A percentile compares a stretch with the other conserved stretches of the same genome.
Evolutionary conservation across 2,113 vertebrate genomes (phyloP).

Genomic region (Aleadryas rufinucha): DNA sequence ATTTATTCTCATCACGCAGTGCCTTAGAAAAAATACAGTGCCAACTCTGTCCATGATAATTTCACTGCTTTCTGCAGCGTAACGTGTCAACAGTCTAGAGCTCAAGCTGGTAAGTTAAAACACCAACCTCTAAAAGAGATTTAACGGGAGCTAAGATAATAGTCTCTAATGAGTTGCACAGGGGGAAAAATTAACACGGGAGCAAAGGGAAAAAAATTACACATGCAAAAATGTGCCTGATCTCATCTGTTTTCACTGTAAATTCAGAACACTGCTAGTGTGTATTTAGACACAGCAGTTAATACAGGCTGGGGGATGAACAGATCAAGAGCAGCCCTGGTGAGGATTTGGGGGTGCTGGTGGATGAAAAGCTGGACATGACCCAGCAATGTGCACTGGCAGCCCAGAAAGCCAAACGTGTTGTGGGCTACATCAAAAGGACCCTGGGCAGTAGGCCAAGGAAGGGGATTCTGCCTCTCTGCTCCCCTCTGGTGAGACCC

Average conservation of each 20-base stretch:
- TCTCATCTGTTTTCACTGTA: neutral
- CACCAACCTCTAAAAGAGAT: neutral
- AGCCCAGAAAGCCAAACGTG: neutral
- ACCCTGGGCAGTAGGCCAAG: neutral
- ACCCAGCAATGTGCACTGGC: neutral
- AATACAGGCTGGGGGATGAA: neutral
- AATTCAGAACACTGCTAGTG: neutral
- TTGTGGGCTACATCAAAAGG: neutral
- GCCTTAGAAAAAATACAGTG: neutral
- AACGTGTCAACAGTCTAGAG: neutral
- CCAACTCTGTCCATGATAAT: neutral
- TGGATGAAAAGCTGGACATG: neutral
- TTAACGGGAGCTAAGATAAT: neutral
- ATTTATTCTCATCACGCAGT: slow-evolving; percentile 29
- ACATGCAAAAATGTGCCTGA: neutral
- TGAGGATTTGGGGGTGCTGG: neutral
- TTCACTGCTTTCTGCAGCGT: neutral
- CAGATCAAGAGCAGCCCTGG: neutral
- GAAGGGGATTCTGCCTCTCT: neutral
- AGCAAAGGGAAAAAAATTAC: neutral
- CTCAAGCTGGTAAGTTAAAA: slow-evolving; percentile 21
- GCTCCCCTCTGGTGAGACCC: neutral
- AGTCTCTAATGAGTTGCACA: neutral
- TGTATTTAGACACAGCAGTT: neutral
- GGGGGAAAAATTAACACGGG: neutral